Evolutionary conservation across 2,888 invertebrate genomes (phyloP).

Genomic region (Lysandra coridon): DNA sequence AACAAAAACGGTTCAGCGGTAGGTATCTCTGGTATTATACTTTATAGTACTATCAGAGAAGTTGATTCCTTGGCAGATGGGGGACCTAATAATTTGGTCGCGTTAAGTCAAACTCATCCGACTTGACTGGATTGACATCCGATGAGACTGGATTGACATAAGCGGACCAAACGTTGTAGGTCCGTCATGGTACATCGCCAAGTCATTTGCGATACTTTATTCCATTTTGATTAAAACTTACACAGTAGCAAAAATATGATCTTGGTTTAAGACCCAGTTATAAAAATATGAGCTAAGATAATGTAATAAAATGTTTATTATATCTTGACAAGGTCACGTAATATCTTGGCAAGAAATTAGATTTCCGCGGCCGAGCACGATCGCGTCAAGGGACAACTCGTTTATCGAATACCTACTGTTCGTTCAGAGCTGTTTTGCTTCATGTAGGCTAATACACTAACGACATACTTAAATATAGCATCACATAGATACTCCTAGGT

Average conservation of each 20-base stretch:
- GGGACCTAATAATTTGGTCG: too few species aligned
- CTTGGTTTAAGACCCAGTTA: slow-evolving; percentile 50
- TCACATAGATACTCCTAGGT: too few species aligned
- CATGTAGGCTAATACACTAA: background rate
- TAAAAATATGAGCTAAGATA: slow-evolving; percentile 67
- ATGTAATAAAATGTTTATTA: slow-evolving; percentile 74
- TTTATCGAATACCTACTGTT: slow-evolving; percentile 58
- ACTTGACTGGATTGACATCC: too few species aligned
- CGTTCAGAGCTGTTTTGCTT: background rate
- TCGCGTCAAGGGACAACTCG: slow-evolving; percentile 72
- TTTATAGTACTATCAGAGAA: too few species aligned
- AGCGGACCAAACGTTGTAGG: too few species aligned
- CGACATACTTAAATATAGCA: background rate
- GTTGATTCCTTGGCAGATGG: too few species aligned
- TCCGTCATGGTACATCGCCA: too few species aligned
- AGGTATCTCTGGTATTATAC: too few species aligned
- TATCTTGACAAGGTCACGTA: slow-evolving; percentile 78
- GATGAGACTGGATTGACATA: too few species aligned
- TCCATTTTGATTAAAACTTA: background rate
- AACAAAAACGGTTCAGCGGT: too few species aligned
- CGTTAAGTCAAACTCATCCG: too few species aligned
- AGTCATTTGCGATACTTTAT: too few species aligned
- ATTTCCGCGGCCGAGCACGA: slow-evolving; percentile 74
- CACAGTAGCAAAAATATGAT: background rate
- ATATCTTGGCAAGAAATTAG: slow-evolving; percentile 76